These are phyloP conservation scores for Protomyctophum bolini DNA, from an alignment of 2,113 vertebrate genomes.

Conservation along the genomic window DNA sequence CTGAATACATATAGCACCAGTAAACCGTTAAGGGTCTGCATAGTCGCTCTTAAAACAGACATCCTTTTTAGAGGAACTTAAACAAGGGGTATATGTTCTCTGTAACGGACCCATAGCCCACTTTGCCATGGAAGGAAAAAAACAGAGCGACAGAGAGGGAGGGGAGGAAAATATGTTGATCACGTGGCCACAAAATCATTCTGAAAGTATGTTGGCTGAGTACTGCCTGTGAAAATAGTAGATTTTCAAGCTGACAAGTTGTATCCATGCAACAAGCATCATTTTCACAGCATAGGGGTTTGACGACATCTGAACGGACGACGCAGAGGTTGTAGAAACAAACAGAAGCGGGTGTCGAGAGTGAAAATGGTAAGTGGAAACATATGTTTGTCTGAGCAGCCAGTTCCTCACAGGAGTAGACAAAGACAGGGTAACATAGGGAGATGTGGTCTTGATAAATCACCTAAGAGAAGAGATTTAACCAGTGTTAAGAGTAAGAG, in stretches of 20 bases:
- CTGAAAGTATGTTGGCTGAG: slow-evolving; percentile 52
- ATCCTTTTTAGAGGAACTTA: slow-evolving; percentile 20
- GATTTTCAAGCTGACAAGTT: slow-evolving; percentile 5
- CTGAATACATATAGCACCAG: background rate
- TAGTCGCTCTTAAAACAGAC: slow-evolving; percentile 3
- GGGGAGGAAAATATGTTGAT: slow-evolving; percentile 49
- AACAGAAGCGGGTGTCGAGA: slow-evolving; percentile 38
- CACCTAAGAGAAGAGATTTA: no score
- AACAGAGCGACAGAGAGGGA: slow-evolving; percentile 4
- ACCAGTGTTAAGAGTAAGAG: no score
- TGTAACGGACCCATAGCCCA: slow-evolving; percentile 19
- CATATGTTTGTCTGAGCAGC: slow-evolving; percentile 34
- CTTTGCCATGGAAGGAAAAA: background rate
- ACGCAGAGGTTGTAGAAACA: slow-evolving; percentile 19
- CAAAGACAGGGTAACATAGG: slow-evolving; percentile 12
- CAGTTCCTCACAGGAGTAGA: slow-evolving; percentile 21
- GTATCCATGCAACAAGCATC: slow-evolving; percentile 36
- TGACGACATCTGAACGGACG: background rate
- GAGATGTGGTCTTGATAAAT: background rate
- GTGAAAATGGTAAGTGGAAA: slow-evolving; percentile 73
- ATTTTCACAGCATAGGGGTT: slow-evolving; percentile 12
- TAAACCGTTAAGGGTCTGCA: background rate
- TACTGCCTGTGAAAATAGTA: slow-evolving; percentile 31
- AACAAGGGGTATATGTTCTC: slow-evolving; percentile 54
- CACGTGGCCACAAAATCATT: slow-evolving; percentile 66